A percentile compares a stretch with the other conserved stretches of the same genome.
Conservation (phyloP, 1,140 invertebrate species). For the Lineus longissimus region DNA sequence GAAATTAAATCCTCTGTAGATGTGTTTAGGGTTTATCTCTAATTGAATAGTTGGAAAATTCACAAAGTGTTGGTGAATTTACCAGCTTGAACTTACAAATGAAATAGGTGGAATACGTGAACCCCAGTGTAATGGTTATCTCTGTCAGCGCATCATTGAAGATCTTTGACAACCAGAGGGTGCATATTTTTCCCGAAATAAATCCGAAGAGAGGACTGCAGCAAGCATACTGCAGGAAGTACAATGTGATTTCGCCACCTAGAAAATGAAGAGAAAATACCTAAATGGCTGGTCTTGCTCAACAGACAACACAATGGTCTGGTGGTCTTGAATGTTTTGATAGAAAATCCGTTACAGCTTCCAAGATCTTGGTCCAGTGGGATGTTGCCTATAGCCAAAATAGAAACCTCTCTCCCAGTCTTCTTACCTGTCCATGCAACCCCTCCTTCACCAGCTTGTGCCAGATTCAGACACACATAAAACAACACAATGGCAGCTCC, state of each 20-base stretch:
- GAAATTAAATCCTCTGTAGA: no score
- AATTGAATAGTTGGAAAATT: no score
- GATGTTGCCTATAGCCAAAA: no score
- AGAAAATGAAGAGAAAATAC: constrained; percentile 14
- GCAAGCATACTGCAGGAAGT: constrained; percentile 38
- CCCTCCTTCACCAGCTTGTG: constrained; percentile 17
- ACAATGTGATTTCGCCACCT: constrained; percentile 33
- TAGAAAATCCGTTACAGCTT: no score
- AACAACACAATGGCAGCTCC: constrained; percentile 56
- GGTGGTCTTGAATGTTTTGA: no score
- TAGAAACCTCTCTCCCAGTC: no score
- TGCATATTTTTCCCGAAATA: constrained; percentile 45
- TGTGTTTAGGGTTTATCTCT: no score
- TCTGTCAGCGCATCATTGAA: constrained; percentile 53
- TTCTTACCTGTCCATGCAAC: constrained; percentile 20
- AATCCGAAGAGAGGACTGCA: constrained; percentile 52
- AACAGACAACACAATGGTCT: no score
- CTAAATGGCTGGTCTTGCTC: no score
- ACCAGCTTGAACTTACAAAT: constrained; percentile 43
- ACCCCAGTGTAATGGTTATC: constrained; percentile 53
- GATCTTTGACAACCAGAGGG: constrained; percentile 47
- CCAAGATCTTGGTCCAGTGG: no score
- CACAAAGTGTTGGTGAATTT: no score
- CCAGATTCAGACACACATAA: constrained; percentile 35
- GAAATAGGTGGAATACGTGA: constrained; percentile 55